Evolutionary conservation across 1,140 invertebrate species (phyloP).

Genomic region (Chlorops oryzae): DNA sequence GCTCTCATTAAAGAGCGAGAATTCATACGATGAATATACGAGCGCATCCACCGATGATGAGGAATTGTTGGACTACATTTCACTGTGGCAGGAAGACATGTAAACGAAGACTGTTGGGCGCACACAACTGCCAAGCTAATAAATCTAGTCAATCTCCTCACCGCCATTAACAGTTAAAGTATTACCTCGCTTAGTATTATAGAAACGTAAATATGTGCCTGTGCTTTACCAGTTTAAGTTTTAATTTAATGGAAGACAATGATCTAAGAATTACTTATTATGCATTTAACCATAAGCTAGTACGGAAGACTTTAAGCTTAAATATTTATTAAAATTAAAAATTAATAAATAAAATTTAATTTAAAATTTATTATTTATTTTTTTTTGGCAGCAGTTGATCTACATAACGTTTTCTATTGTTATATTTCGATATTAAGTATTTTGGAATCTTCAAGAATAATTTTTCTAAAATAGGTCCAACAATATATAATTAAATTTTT

Average conservation of each 20-base stretch:
- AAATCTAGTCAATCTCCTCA: conserved; percentile 7
- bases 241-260: conserved; percentile 41
- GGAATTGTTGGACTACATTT: conserved; percentile 83
- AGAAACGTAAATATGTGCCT: conserved; percentile 28
- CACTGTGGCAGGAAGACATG: conserved; percentile 69
- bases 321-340: neutral
- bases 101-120: conserved; percentile 5
- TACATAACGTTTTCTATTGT: neutral
- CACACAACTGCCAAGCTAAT: neutral
- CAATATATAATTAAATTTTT: too few species aligned
- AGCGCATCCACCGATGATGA: conserved; percentile 66
- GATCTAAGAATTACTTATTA: conserved; percentile 28
- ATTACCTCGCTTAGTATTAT: conserved; percentile 31
- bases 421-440: conserved; percentile 6
- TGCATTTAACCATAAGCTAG: conserved; percentile 11
- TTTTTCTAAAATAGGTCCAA: too few species aligned
- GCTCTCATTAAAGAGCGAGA: conserved; percentile 6
- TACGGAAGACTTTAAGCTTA: conserved; percentile 42
- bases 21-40: neutral
- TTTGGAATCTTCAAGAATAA: neutral
- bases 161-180: conserved; percentile 34
- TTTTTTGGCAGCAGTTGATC: neutral
- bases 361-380: conserved; percentile 2
- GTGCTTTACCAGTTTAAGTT: conserved; percentile 15
- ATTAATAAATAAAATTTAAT: too few species aligned